These are phyloP conservation scores for Venustaconcha ellipsiformis DNA, from an alignment of 1,140 invertebrate genomes.

Conservation along the genomic window DNA sequence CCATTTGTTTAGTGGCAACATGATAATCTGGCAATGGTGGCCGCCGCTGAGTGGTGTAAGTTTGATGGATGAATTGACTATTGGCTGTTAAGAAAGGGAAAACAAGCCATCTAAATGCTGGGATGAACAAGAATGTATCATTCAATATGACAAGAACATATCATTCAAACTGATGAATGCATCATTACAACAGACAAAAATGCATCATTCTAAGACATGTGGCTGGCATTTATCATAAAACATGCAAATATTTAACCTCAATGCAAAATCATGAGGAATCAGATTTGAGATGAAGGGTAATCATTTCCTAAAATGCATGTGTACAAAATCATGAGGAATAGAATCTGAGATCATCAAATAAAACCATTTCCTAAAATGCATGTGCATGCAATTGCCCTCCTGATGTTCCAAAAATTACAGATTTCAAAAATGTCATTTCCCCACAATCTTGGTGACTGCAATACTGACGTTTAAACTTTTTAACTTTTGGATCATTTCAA, in stretches of 20 bases:
- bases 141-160: not conserved
- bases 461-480: no score
- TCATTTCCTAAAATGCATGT: no score
- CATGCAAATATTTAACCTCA: constrained; percentile 1
- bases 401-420: no score
- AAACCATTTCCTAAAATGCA: no score
- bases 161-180: not conserved
- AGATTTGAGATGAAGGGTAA: not conserved
- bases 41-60: constrained; percentile 54
- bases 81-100: constrained; percentile 51
- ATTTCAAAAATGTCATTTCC: no score
- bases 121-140: constrained; percentile 12
- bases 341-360: no score
- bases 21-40: constrained; percentile 65
- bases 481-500: no score
- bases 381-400: no score
- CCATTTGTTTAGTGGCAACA: constrained; percentile 60
- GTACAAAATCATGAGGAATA: no score
- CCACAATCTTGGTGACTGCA: no score
- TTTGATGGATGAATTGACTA: constrained; percentile 53
- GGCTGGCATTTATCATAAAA: not conserved
- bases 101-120: constrained; percentile 33
- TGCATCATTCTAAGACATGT: not conserved
- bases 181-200: not conserved
- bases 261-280: not conserved